Evolutionary conservation across 2,888 invertebrate species (phyloP).

Genomic region (Plebejus melissa): DNA sequence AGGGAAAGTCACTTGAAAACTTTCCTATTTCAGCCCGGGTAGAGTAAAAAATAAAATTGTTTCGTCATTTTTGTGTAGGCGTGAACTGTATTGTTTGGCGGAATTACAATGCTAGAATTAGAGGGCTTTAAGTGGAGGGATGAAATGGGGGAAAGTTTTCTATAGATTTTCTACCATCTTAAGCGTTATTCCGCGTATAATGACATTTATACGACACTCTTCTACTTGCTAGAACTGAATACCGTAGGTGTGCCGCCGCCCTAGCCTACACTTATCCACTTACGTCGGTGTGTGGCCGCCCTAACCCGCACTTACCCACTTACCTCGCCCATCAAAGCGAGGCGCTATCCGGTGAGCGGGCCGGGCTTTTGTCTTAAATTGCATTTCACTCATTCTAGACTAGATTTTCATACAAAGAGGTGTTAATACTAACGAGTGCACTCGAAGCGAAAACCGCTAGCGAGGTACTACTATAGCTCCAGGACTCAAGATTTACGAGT

Average conservation of each 20-base stretch:
- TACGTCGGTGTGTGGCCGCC: background rate
- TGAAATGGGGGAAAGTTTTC: background rate
- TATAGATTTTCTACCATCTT: background rate
- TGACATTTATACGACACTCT: background rate
- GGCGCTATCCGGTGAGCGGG: background rate
- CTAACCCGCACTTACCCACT: slow-evolving; percentile 21
- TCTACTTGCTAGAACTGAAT: background rate
- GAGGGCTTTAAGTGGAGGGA: background rate
- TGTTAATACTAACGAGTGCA: background rate
- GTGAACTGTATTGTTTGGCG: background rate
- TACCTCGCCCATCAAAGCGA: slow-evolving; percentile 17
- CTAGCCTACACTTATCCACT: background rate
- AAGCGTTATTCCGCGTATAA: background rate
- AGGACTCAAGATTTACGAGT: background rate
- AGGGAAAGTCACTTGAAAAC: slow-evolving; percentile 14
- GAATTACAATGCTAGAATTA: background rate
- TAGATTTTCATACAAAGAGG: slow-evolving; percentile 1
- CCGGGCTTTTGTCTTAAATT: slow-evolving; percentile 14
- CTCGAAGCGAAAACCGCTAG: background rate
- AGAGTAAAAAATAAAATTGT: background rate
- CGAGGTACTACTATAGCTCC: background rate
- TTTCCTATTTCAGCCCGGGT: background rate
- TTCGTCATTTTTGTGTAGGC: background rate
- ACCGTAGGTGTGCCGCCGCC: background rate
- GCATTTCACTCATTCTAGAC: slow-evolving; percentile 21